A percentile compares a stretch with the other conserved stretches of the same genome.
phyloP scores from a whole-genome alignment of 2,888 invertebrate species.

The Lycaena phlaeas region DNA sequence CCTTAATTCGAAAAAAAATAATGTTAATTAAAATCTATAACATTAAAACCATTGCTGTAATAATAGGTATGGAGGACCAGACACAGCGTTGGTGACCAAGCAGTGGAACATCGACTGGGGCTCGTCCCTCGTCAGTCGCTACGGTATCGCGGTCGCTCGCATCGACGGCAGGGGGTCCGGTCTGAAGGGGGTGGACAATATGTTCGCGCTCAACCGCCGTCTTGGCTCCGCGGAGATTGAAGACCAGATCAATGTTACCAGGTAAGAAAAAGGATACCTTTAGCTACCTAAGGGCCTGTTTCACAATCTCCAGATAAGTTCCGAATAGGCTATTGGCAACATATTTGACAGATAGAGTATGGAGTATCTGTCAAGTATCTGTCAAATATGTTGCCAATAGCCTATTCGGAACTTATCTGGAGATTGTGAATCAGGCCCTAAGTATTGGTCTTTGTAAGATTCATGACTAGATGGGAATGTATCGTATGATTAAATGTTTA shows the following conservation, averaged over 20 bases:
- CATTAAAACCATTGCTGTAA: not conserved
- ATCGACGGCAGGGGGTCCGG: constrained; percentile 95
- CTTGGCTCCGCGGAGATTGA: constrained; percentile 92
- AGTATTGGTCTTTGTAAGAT: too few species aligned
- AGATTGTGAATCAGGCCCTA: too few species aligned
- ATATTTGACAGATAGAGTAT: too few species aligned
- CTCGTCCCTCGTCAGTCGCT: constrained; percentile 86
- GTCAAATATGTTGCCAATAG: too few species aligned
- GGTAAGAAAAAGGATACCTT: too few species aligned
- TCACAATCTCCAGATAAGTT: too few species aligned
- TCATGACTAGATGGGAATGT: too few species aligned
- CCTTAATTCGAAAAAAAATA: not conserved
- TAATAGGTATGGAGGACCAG: constrained; percentile 91
- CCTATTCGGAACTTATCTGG: too few species aligned
- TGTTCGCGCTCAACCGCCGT: constrained; percentile 86
- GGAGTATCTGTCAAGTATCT: too few species aligned
- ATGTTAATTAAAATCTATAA: not conserved
- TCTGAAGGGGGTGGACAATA: constrained; percentile 84
- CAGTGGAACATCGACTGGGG: constrained; percentile 91
- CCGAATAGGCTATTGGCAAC: too few species aligned
- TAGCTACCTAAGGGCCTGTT: too few species aligned
- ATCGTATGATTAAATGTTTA: too few species aligned
- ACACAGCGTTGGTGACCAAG: constrained; percentile 87
- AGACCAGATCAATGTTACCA: constrained; percentile 91
- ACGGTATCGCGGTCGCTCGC: constrained; percentile 87